phyloP scores from a whole-genome alignment of 2,888 invertebrate genomes.

The Xestia rhomboidea region DNA sequence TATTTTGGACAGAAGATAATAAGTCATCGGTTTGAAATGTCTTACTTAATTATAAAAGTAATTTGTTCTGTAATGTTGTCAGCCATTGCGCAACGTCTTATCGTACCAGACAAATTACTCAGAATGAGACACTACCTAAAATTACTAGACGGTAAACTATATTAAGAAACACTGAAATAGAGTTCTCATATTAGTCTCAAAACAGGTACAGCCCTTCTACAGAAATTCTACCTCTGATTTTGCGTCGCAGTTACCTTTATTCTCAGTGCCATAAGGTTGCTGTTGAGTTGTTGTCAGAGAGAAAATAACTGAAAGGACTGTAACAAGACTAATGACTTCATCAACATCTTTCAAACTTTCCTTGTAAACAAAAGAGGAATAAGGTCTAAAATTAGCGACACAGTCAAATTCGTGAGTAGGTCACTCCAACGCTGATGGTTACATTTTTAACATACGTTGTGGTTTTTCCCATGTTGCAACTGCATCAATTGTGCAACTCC shows the following conservation, averaged over 20 bases:
- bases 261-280: neutral
- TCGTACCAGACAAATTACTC: slow-evolving; percentile 20
- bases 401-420: slow-evolving; percentile 74
- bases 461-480: slow-evolving; percentile 83
- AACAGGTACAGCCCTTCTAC: neutral
- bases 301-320: neutral
- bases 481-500: slow-evolving; percentile 81
- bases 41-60: slow-evolving; percentile 23
- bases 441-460: slow-evolving; percentile 67
- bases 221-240: neutral
- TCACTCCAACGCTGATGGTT: slow-evolving; percentile 66
- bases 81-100: slow-evolving; percentile 28
- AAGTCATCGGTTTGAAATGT: slow-evolving; percentile 1
- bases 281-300: too few relatives aligned
- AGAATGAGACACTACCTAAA: slow-evolving; percentile 10
- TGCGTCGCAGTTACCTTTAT: neutral
- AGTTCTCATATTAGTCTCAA: slow-evolving; percentile 18
- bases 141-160: slow-evolving; percentile 30
- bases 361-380: slow-evolving; percentile 67
- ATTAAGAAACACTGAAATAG: slow-evolving; percentile 48
- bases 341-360: slow-evolving; percentile 30
- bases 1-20: neutral
- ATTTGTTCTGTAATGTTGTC: slow-evolving; percentile 11
- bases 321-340: slow-evolving; percentile 13
- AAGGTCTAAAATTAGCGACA: slow-evolving; percentile 76